Evolutionary conservation across 2,888 invertebrate genomes (phyloP).

Genomic region (Gerris lacustris): DNA sequence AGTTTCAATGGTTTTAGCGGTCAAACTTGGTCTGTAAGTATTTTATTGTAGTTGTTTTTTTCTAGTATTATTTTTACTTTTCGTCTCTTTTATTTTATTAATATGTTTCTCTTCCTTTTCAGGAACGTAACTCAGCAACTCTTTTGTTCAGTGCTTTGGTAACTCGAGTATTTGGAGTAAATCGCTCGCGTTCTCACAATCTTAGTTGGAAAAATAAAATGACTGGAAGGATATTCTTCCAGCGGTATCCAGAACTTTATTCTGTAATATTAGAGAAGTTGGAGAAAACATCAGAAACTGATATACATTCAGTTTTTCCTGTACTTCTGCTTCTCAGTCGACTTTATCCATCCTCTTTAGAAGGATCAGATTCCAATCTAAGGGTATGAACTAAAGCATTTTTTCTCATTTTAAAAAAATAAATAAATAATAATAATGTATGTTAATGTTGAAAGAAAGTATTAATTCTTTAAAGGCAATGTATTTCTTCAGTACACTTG

Average conservation of each 20-base stretch:
- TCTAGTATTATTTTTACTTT: background rate
- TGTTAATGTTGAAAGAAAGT: too few species aligned
- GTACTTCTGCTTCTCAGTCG: slow-evolving; percentile 63
- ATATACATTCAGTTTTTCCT: slow-evolving; percentile 54
- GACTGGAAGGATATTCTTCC: slow-evolving; percentile 69
- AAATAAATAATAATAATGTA: too few species aligned
- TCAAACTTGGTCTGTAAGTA: slow-evolving; percentile 61
- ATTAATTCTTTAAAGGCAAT: too few species aligned
- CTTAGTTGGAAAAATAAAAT: slow-evolving; percentile 53
- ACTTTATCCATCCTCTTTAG: slow-evolving; percentile 60
- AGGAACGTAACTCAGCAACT: slow-evolving; percentile 78
- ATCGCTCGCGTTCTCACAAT: slow-evolving; percentile 44
- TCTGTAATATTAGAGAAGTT: slow-evolving; percentile 45
- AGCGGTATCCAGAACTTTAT: slow-evolving; percentile 51
- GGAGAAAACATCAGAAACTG: slow-evolving; percentile 22
- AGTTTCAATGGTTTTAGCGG: slow-evolving; percentile 64
- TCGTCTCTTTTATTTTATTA: slow-evolving; percentile 12
- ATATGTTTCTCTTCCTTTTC: slow-evolving; percentile 26
- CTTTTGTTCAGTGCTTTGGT: slow-evolving; percentile 71
- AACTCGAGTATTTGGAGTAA: slow-evolving; percentile 77
- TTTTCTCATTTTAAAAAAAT: too few species aligned
- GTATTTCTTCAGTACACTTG: too few species aligned
- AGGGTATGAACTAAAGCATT: slow-evolving; percentile 41
- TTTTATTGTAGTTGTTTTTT: slow-evolving; percentile 14
- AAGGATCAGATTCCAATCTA: slow-evolving; percentile 53